These are phyloP conservation scores for Formica exsecta DNA, from an alignment of 1,140 invertebrate species.

Conservation along the genomic window DNA sequence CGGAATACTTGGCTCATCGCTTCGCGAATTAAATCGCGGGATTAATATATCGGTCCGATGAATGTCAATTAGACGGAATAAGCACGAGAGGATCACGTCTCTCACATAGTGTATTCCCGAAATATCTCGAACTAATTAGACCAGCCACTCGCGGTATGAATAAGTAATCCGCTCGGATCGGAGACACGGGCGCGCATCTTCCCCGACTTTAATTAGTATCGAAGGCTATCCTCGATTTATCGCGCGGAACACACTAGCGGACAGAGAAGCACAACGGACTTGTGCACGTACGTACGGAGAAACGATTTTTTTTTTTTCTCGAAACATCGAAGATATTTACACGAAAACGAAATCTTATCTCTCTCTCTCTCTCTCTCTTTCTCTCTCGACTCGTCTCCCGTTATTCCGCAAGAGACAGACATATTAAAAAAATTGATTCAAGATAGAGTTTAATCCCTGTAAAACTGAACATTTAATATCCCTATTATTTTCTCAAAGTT, in stretches of 20 bases:
- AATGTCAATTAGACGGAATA: not conserved
- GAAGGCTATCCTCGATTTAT: slow-evolving; percentile 37
- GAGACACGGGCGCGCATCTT: slow-evolving; percentile 42
- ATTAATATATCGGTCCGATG: not conserved
- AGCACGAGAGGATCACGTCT: not conserved
- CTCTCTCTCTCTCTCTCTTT: not conserved
- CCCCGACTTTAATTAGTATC: slow-evolving; percentile 35
- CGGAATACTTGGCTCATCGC: not conserved
- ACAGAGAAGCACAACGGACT: slow-evolving; percentile 67
- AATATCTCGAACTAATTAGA: slow-evolving; percentile 26
- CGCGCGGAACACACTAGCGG: slow-evolving; percentile 63
- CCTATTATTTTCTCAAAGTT: too few relatives aligned
- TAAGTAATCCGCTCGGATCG: slow-evolving; percentile 31
- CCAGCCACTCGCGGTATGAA: slow-evolving; percentile 4
- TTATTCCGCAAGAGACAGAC: slow-evolving; percentile 2
- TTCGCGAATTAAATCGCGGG: not conserved
- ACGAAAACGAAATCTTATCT: slow-evolving; percentile 48
- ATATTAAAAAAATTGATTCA: not conserved
- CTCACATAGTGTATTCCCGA: not conserved
- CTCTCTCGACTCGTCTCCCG: slow-evolving; percentile 28
- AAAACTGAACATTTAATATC: not conserved
- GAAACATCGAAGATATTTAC: slow-evolving; percentile 65
- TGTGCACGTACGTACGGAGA: slow-evolving; percentile 51
- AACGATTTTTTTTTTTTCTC: slow-evolving; percentile 27
- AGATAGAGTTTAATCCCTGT: not conserved